Evolutionary conservation across 2,797 vertebrate genomes (phyloP), one percentile per base, ranked within the genome.

Genomic region (Artibeus lituratus): DNA sequence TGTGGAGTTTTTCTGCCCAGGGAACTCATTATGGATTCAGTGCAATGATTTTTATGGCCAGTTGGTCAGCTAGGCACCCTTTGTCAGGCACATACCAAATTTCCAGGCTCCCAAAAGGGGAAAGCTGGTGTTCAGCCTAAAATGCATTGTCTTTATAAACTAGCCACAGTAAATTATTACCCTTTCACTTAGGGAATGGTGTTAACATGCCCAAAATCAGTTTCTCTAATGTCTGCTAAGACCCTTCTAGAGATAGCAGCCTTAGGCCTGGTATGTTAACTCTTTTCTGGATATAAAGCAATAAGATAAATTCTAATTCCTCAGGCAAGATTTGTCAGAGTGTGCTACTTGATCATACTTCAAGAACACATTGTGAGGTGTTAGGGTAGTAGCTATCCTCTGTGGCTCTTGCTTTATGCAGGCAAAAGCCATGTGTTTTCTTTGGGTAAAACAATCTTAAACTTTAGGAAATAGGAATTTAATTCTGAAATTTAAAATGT

Each of bases 401-500:
- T 77, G 3, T 80, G 37, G 35, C 44, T 77, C 51, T 53, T 70
- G 21, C 47, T 59, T 32, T 18, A 32, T 57, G 10, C 26, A 77
- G 39, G 49, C 37, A 74, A 81, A 62, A 83, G 42, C 32, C 19
- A 3, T 53, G 16, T 89, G 37, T 70, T 82, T 82, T 82, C 16
- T 73, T 82, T 35, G 22, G 47, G 29, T 88, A 51, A 82, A 65
- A 73, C 67, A 59, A 53, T 32, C n/a, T 72, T 57, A 81, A 26
- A 16, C 51, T 57, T 72, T 67, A 55, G 19, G 37, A 67, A n/a
- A 44, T n/a, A 32, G 5, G 78, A 65, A 51, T 88, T 92, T 78
- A 87, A 76, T 92, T 83, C 49, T 78, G 37, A 89, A 83, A 51
- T 84, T 85, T 80, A 51, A 89, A 88, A 65, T 89, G 42, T 55